phyloP scores from a whole-genome alignment of 2,888 invertebrate species.

The Seladonia tumulorum region DNA sequence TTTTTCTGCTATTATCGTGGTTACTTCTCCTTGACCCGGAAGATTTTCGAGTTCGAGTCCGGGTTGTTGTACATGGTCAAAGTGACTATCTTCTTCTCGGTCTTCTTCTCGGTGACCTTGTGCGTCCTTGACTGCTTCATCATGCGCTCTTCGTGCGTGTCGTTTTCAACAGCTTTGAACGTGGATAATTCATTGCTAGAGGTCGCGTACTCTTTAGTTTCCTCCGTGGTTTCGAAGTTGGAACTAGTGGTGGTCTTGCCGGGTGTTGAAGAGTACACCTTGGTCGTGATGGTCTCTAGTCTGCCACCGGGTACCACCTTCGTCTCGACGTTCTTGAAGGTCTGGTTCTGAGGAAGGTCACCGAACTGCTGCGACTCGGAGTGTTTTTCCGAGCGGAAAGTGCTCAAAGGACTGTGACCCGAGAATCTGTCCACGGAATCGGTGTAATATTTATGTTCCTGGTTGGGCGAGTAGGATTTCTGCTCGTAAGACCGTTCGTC shows the following conservation, averaged over 20 bases:
- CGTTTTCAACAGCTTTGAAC: constrained; percentile 82
- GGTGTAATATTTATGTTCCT: constrained; percentile 60
- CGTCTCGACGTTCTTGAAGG: constrained; percentile 82
- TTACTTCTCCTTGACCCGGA: constrained; percentile 78
- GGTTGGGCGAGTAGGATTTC: constrained; percentile 64
- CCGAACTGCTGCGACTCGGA: constrained; percentile 49
- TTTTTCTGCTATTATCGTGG: neutral
- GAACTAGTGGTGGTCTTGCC: constrained; percentile 85
- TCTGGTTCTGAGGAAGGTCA: constrained; percentile 71
- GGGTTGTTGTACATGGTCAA: constrained; percentile 87
- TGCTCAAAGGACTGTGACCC: constrained; percentile 74
- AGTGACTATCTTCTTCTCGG: constrained; percentile 89
- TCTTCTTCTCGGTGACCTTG: constrained; percentile 89
- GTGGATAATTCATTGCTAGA: constrained; percentile 85
- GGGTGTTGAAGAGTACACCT: constrained; percentile 86
- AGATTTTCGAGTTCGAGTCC: constrained; percentile 86
- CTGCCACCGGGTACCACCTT: constrained; percentile 86
- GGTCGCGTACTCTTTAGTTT: constrained; percentile 84
- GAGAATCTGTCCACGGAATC: constrained; percentile 69
- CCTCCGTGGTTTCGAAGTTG: constrained; percentile 85
- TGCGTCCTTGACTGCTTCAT: constrained; percentile 89
- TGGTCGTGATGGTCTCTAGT: constrained; percentile 86
- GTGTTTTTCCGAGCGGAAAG: constrained; percentile 73
- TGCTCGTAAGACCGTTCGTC: constrained; percentile 65
- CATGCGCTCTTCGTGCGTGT: constrained; percentile 88